These are phyloP conservation scores for Rhynchomys soricoides DNA, from an alignment of 2,113 vertebrate species.

Conservation along the genomic window DNA sequence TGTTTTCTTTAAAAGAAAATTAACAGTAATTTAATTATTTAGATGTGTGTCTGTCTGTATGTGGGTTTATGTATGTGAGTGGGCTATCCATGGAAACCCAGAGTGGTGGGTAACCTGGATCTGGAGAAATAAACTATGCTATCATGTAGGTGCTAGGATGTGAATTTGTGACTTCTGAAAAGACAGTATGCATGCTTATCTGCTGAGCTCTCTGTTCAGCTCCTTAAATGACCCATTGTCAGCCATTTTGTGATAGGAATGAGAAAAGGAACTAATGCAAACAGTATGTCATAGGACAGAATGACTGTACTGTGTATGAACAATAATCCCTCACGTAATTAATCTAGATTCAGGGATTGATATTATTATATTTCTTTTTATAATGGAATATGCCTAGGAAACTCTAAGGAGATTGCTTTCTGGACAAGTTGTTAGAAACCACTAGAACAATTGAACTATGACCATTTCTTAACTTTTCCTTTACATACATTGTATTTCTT, in stretches of 20 bases:
- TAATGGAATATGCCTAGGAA: not conserved
- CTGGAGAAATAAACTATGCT: not conserved
- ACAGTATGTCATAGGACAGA: not conserved
- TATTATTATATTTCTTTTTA: constrained; percentile 5
- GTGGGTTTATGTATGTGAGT: not conserved
- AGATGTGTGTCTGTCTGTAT: not conserved
- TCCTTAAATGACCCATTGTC: not conserved
- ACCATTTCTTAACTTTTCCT: not conserved
- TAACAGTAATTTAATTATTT: not conserved
- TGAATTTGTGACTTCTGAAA: too few species aligned
- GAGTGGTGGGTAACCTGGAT: not conserved
- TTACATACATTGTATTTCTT: not conserved
- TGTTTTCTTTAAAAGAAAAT: not conserved
- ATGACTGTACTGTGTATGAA: not conserved
- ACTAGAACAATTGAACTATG: not conserved
- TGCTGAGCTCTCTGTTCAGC: not conserved
- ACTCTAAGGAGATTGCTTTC: fast-evolving
- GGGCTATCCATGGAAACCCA: not conserved
- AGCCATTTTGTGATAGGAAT: not conserved
- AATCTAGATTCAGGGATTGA: not conserved
- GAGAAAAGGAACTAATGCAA: not conserved
- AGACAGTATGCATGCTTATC: too few species aligned
- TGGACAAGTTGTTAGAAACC: not conserved
- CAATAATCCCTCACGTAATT: not conserved
- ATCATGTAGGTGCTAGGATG: not conserved